A percentile compares a stretch with the other conserved stretches of the same genome.
These are phyloP conservation scores for Anoplopoma fimbria DNA, from an alignment of 2,113 vertebrate genomes.

Conservation along the genomic window DNA sequence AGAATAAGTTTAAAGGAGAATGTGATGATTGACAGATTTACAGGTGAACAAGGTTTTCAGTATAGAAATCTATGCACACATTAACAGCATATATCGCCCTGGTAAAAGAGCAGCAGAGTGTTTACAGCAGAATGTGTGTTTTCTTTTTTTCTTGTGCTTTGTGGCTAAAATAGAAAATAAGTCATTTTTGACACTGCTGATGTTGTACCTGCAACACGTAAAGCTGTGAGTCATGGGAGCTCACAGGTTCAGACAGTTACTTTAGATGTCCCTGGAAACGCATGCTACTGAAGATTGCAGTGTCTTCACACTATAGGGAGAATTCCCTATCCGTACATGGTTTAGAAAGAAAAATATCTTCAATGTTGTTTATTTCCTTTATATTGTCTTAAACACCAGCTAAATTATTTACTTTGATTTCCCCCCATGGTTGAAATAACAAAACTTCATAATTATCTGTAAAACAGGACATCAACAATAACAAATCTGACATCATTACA, in stretches of 20 bases:
- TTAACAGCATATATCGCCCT: constrained; percentile 22
- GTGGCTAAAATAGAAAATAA: constrained; percentile 38
- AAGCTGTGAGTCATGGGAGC: constrained; percentile 57
- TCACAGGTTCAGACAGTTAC: constrained; percentile 45
- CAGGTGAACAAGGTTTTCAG: constrained; percentile 11
- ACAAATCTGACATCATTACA: not conserved
- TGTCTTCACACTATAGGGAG: constrained; percentile 23
- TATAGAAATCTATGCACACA: constrained; percentile 5
- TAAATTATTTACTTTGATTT: not conserved
- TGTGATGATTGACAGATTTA: not conserved
- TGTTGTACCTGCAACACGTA: constrained; percentile 39
- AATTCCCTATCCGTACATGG: not conserved
- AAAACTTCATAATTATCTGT: not conserved
- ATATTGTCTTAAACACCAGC: not conserved
- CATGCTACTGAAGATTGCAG: constrained; percentile 33
- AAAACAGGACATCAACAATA: constrained; percentile 7
- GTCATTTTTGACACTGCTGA: constrained; percentile 47
- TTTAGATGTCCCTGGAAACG: constrained; percentile 42
- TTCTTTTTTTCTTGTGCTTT: constrained; percentile 16
- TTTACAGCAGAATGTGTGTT: constrained; percentile 11
- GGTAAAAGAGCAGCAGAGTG: constrained; percentile 14
- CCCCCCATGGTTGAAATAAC: not conserved
- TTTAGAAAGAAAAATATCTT: not conserved
- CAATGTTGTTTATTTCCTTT: not conserved
- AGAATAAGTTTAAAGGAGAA: not conserved